phyloP scores from a whole-genome alignment of 2,888 invertebrate genomes.

The Falcaria lacertinaria region DNA sequence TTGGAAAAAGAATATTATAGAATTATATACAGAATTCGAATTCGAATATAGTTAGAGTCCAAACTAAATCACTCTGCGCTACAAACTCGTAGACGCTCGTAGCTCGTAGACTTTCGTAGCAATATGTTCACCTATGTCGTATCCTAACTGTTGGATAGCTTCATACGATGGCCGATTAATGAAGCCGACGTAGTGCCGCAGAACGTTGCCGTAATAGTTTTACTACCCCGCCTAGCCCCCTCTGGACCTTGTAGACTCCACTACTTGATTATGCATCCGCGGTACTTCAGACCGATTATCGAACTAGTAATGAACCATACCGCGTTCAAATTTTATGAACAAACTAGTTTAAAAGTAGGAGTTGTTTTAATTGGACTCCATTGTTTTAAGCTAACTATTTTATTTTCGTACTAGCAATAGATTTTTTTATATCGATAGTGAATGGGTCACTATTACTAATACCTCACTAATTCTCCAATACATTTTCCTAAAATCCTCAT shows the following conservation, averaged over 20 bases:
- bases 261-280: slow-evolving; percentile 76
- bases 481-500: too few relatives aligned
- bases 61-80: neutral
- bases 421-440: neutral
- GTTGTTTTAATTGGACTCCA: slow-evolving; percentile 16
- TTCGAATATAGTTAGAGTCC: too few relatives aligned
- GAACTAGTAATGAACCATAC: slow-evolving; percentile 72
- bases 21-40: too few relatives aligned
- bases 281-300: slow-evolving; percentile 72
- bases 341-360: slow-evolving; percentile 23
- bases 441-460: neutral
- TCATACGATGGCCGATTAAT: slow-evolving; percentile 76
- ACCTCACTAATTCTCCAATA: too few relatives aligned
- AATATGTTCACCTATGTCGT: slow-evolving; percentile 57
- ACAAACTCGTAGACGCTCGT: slow-evolving; percentile 16
- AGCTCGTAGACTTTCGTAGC: slow-evolving; percentile 29
- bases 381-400: slow-evolving; percentile 10
- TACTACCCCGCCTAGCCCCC: slow-evolving; percentile 47
- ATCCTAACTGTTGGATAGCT: slow-evolving; percentile 68
- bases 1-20: too few relatives aligned
- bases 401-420: neutral
- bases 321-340: slow-evolving; percentile 37
- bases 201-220: slow-evolving; percentile 76
- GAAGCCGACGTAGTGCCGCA: slow-evolving; percentile 67
- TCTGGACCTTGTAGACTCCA: slow-evolving; percentile 44